These are phyloP conservation scores for Ifrita kowaldi DNA, from an alignment of 2,113 vertebrate species.

Conservation along the genomic window DNA sequence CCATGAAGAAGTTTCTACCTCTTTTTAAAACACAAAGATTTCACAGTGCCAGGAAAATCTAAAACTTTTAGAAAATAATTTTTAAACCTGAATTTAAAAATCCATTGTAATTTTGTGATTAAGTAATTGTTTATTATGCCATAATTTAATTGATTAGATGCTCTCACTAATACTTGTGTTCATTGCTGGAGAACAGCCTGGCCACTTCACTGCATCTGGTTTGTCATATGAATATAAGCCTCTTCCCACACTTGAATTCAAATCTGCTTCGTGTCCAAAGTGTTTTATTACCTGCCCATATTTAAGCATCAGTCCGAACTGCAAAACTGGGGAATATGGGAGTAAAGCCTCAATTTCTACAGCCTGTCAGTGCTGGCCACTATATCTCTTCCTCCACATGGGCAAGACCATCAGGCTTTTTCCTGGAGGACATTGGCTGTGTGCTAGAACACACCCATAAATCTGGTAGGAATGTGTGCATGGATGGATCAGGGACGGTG, in stretches of 20 bases:
- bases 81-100: background rate
- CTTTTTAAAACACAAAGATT: background rate
- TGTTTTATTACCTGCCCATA: background rate
- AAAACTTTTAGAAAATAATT: background rate
- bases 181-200: background rate
- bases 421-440: background rate
- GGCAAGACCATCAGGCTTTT: background rate
- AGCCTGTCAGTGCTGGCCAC: too few species aligned
- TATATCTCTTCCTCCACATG: accelerated
- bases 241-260: background rate
- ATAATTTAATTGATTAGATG: background rate
- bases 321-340: background rate
- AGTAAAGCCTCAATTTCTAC: background rate
- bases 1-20: background rate
- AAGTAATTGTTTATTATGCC: background rate
- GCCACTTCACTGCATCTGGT: background rate
- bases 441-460: background rate
- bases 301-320: background rate
- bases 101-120: background rate
- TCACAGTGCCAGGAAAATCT: background rate
- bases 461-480: background rate
- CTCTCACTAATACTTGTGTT: background rate
- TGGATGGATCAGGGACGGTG: background rate
- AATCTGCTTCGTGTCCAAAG: background rate
- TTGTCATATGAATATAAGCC: background rate